phyloP scores from a whole-genome alignment of 2,797 vertebrate genomes.

The Remorina albescens region DNA sequence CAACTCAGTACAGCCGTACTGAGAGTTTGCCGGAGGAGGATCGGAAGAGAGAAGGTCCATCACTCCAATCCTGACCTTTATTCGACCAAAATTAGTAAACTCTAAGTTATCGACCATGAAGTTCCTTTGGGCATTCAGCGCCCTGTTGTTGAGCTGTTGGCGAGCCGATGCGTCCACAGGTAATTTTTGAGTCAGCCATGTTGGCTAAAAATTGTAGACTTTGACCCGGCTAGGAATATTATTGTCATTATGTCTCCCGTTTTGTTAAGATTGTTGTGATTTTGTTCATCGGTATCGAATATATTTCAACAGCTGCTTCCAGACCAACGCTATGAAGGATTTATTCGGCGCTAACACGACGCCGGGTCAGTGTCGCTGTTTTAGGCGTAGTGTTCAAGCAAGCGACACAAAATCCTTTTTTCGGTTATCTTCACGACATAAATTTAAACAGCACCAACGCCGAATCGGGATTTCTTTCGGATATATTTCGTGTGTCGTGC shows the following conservation, averaged over 20 bases:
- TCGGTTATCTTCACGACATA: neutral
- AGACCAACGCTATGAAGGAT: accelerated
- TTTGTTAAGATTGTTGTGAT: accelerated
- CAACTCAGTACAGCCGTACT: neutral
- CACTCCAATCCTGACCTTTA: neutral
- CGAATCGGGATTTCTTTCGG: accelerated
- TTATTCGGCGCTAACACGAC: accelerated
- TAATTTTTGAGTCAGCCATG: slow-evolving; percentile 78
- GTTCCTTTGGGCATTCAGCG: slow-evolving; percentile 74
- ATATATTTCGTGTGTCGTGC: neutral
- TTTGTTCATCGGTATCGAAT: neutral
- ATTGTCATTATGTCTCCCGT: neutral
- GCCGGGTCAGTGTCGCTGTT: neutral
- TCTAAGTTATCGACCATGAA: slow-evolving; percentile 62
- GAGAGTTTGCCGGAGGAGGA: neutral
- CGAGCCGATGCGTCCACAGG: slow-evolving; percentile 78
- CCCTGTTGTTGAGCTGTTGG: slow-evolving; percentile 78
- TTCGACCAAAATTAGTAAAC: neutral
- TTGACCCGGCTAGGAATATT: slow-evolving; percentile 38
- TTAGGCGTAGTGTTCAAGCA: slow-evolving; percentile 28
- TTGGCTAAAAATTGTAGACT: slow-evolving; percentile 67
- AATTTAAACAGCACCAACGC: accelerated
- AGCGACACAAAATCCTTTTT: slow-evolving; percentile 14
- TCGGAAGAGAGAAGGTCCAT: neutral
- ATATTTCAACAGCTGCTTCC: accelerated